Percentiles rank a stretch among this genome's conserved stretches.
phyloP scores from a whole-genome alignment of 2,113 vertebrate genomes.

The Atlantisia rogersi region DNA sequence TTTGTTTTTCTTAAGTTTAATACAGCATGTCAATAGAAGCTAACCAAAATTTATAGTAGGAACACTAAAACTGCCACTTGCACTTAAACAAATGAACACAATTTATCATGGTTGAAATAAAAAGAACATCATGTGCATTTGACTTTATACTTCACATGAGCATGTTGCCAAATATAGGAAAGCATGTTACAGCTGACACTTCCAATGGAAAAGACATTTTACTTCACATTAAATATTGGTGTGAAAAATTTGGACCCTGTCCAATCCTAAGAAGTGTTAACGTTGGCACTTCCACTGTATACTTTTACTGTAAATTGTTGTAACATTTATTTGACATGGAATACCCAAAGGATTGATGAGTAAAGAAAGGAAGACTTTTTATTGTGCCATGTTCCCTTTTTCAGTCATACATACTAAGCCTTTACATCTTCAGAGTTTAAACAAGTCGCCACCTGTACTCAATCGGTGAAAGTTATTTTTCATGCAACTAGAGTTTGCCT shows the following conservation, averaged over 20 bases:
- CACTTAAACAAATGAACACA: slow-evolving; percentile 87
- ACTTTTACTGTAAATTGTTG: slow-evolving; percentile 92
- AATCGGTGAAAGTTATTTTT: slow-evolving; percentile 85
- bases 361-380: slow-evolving; percentile 84
- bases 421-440: slow-evolving; percentile 84
- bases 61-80: slow-evolving; percentile 91
- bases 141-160: slow-evolving; percentile 80
- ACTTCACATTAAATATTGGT: slow-evolving; percentile 88
- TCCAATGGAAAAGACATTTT: slow-evolving; percentile 88
- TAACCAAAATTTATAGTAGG: slow-evolving; percentile 89
- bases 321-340: slow-evolving; percentile 92
- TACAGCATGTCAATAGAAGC: slow-evolving; percentile 87
- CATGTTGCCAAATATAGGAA: slow-evolving; percentile 92
- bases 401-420: slow-evolving; percentile 89
- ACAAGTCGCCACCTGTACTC: slow-evolving; percentile 87
- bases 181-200: slow-evolving; percentile 84
- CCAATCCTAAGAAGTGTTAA: slow-evolving; percentile 91
- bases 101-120: slow-evolving; percentile 87
- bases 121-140: slow-evolving; percentile 81
- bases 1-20: slow-evolving; percentile 88
- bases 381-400: slow-evolving; percentile 90
- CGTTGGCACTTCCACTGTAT: slow-evolving; percentile 92
- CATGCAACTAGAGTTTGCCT: slow-evolving; percentile 81
- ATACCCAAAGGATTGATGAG: slow-evolving; percentile 90
- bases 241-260: slow-evolving; percentile 85